Percentiles rank a stretch among this genome's conserved stretches.
Evolutionary conservation across 2,113 vertebrate genomes (phyloP).

Genomic region (Syngnathoides biaculeatus): DNA sequence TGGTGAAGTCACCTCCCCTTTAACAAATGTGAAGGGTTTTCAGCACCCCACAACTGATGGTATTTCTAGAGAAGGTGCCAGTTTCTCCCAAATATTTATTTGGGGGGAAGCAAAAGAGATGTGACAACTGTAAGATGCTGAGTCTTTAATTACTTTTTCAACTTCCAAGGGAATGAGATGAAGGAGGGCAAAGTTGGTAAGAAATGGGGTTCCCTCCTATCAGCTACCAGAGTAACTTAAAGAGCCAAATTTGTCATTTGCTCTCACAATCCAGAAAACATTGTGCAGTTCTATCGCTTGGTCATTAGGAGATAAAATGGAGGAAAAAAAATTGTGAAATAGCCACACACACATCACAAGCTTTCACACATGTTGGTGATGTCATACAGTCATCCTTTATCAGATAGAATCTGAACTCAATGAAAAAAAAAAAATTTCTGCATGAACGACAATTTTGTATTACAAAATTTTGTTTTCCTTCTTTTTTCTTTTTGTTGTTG

Average conservation of each 20-base stretch:
- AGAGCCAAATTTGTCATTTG: conserved; percentile 17
- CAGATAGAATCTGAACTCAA: neutral
- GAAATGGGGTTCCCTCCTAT: conserved; percentile 35
- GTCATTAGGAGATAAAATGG: neutral
- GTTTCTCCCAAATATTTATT: conserved; percentile 39
- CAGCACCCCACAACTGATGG: conserved; percentile 11
- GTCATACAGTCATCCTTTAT: neutral
- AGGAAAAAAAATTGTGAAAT: neutral
- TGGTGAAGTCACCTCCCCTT: conserved; percentile 33
- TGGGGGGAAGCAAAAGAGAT: conserved; percentile 16
- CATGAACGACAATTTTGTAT: neutral
- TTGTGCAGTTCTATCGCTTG: neutral
- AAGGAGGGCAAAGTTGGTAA: conserved; percentile 44
- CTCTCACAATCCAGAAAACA: conserved; percentile 11
- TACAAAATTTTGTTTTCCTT: neutral
- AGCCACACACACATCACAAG: neutral
- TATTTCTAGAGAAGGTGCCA: conserved; percentile 23
- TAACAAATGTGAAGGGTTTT: conserved; percentile 32
- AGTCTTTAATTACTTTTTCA: conserved; percentile 60
- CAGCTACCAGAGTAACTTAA: conserved; percentile 30
- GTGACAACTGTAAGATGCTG: conserved; percentile 28
- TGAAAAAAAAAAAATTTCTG: neutral
- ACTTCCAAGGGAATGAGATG: conserved; percentile 50
- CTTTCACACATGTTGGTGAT: neutral
- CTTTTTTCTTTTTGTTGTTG: neutral